A percentile compares a stretch with the other conserved stretches of the same genome.
These are phyloP conservation scores for Brachypteracias leptosomus DNA, from an alignment of 2,113 vertebrate genomes.

Conservation along the genomic window DNA sequence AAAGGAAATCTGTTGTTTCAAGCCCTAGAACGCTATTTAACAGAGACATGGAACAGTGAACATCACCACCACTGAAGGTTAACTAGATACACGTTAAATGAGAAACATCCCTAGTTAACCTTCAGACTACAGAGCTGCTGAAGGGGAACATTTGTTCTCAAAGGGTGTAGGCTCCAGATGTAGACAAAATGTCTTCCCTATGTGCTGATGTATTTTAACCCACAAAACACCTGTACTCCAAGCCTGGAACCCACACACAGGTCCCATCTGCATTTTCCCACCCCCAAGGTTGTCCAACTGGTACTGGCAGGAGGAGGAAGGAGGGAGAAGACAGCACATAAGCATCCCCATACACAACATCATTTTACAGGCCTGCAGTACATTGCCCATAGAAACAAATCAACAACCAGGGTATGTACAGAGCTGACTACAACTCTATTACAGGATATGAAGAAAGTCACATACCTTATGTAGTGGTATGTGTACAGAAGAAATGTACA, in stretches of 20 bases:
- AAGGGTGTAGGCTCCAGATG: neutral
- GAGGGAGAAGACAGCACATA: neutral
- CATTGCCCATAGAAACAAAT: neutral
- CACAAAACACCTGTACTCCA: neutral
- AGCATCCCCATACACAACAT: neutral
- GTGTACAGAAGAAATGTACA: neutral
- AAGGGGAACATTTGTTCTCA: neutral
- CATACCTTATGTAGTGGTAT: neutral
- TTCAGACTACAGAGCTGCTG: neutral
- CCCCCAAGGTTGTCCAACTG: neutral
- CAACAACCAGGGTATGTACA: fast-evolving
- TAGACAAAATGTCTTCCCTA: neutral
- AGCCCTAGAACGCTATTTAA: neutral
- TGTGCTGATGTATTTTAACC: neutral
- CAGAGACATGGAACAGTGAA: neutral
- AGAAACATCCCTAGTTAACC: neutral
- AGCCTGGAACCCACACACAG: neutral
- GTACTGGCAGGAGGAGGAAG: neutral
- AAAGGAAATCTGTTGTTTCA: conserved; percentile 26
- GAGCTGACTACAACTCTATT: neutral
- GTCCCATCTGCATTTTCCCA: neutral
- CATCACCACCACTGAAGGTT: neutral
- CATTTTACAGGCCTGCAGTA: fast-evolving
- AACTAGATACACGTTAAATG: neutral
- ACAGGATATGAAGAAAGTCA: neutral